Percentiles rank a stretch among this genome's conserved stretches.
phyloP scores from a whole-genome alignment of 2,113 vertebrate species.

The Leptocoma aspasia region DNA sequence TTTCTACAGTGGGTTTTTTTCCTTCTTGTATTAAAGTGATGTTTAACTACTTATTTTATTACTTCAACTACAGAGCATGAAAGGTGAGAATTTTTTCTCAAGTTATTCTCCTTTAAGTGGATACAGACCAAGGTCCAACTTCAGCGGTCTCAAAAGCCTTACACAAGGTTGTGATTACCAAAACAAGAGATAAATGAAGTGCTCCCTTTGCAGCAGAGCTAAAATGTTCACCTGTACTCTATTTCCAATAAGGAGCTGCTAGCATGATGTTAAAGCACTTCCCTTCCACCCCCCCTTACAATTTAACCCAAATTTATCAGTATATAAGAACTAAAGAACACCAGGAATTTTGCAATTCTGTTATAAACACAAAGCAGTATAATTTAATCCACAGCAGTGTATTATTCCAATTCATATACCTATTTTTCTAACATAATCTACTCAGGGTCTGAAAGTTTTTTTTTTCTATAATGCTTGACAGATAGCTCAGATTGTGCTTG shows the following conservation, averaged over 20 bases:
- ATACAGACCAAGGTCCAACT: neutral
- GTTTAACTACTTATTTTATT: neutral
- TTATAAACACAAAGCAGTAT: neutral
- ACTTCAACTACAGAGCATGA: neutral
- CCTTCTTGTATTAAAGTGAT: neutral
- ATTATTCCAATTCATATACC: neutral
- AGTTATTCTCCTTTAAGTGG: neutral
- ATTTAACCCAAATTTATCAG: neutral
- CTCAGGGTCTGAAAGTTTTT: neutral
- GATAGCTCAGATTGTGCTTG: neutral
- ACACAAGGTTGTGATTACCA: neutral
- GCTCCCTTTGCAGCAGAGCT: neutral
- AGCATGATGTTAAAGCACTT: neutral
- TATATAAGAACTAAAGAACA: neutral
- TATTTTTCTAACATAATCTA: neutral
- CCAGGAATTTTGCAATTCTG: neutral
- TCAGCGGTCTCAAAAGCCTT: neutral
- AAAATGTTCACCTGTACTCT: neutral
- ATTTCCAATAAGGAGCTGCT: neutral
- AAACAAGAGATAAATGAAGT: neutral
- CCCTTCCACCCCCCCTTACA: neutral
- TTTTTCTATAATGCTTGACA: neutral
- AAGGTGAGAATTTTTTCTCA: neutral
- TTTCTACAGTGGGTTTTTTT: neutral
- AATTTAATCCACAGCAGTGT: neutral